These are phyloP conservation scores for Apogon hyalosoma DNA, from an alignment of 2,797 vertebrate species.

Conservation along the genomic window DNA sequence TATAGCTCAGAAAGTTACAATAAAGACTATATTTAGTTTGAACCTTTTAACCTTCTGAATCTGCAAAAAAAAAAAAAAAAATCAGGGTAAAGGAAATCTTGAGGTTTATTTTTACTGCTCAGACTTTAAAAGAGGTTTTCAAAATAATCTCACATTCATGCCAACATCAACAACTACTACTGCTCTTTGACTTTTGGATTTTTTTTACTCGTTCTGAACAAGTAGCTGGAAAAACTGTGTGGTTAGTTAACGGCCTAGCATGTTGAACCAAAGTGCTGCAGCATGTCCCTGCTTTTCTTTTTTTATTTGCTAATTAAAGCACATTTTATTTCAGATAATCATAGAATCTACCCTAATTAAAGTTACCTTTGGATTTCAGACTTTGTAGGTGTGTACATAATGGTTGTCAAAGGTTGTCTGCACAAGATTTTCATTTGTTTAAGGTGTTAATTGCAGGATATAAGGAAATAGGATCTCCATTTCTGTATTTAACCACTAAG, in stretches of 20 bases:
- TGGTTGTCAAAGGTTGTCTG: too few species aligned
- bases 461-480: constrained; percentile 45
- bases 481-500: constrained; percentile 26
- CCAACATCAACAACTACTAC: constrained; percentile 41
- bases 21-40: constrained; percentile 1
- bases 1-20: not conserved
- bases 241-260: constrained; percentile 15
- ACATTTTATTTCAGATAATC: constrained; percentile 12
- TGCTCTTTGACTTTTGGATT: not conserved
- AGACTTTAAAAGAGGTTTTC: constrained; percentile 30
- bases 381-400: not conserved
- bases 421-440: constrained; percentile 17
- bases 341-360: too few species aligned
- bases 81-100: constrained; percentile 24
- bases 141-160: constrained; percentile 8
- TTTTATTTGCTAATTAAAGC: not conserved
- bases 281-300: not conserved
- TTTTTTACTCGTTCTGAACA: constrained; percentile 16
- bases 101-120: constrained; percentile 24
- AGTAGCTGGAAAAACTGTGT: constrained; percentile 2
- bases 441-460: constrained; percentile 32
- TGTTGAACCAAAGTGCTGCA: constrained; percentile 19
- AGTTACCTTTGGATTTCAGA: not conserved
- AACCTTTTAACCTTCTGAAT: not conserved
- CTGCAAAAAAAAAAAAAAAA: constrained; percentile 6